Evolutionary conservation across 2,113 vertebrate genomes (phyloP).

Genomic region (Microtus montanus): DNA sequence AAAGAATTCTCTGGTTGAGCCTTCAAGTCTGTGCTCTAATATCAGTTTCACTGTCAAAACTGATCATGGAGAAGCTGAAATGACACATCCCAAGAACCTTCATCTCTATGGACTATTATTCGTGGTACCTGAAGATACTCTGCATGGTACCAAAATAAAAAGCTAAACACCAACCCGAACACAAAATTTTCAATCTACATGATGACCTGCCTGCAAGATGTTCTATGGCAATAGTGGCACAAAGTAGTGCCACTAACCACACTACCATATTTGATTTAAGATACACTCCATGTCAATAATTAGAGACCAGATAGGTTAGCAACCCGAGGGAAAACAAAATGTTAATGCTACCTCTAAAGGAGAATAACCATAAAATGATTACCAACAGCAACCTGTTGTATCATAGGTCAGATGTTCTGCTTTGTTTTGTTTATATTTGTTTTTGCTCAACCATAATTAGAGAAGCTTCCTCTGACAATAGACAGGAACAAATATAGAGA

Average conservation of each 20-base stretch:
- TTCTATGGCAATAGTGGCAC: background rate
- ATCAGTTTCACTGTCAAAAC: constrained; percentile 41
- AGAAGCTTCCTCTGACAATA: background rate
- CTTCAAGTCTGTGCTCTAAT: background rate
- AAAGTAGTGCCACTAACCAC: background rate
- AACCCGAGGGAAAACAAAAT: background rate
- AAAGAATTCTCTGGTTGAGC: constrained; percentile 36
- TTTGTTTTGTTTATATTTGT: no score
- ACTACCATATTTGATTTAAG: background rate
- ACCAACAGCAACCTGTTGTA: background rate
- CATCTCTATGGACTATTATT: background rate
- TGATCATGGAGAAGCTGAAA: background rate
- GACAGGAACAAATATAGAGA: background rate
- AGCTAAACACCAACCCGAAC: background rate
- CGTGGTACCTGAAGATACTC: background rate
- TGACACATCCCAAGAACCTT: background rate
- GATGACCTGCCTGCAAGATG: background rate
- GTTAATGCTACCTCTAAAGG: background rate
- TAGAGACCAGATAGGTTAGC: background rate
- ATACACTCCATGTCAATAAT: background rate
- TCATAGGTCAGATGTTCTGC: no score
- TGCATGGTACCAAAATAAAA: background rate
- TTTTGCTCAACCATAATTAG: background rate
- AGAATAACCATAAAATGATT: background rate
- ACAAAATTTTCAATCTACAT: background rate